phyloP scores from a whole-genome alignment of 1,140 invertebrate genomes.

The Eumeta japonica region DNA sequence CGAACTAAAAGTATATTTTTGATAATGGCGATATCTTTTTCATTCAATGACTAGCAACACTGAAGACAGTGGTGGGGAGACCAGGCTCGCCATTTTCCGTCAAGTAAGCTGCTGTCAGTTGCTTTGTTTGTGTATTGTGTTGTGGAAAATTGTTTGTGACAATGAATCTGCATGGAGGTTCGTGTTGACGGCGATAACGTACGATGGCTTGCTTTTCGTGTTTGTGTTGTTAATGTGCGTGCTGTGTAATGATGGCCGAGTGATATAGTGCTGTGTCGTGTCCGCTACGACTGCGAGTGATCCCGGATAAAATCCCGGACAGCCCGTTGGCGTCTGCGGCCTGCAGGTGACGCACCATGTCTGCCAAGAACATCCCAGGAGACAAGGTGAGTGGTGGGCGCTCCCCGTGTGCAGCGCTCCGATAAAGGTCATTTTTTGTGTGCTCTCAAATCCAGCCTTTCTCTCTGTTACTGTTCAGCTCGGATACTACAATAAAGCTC shows the following conservation, averaged over 20 bases:
- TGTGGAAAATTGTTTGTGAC: constrained; percentile 53
- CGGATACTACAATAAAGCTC: too few species aligned
- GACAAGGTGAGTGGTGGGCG: constrained; percentile 42
- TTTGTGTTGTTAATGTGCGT: constrained; percentile 50
- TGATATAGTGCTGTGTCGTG: constrained; percentile 49
- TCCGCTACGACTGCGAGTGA: constrained; percentile 46
- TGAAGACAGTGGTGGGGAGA: too few species aligned
- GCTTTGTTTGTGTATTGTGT: constrained; percentile 53
- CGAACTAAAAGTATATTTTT: too few species aligned
- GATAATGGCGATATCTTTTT: too few species aligned
- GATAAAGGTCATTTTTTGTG: constrained; percentile 43
- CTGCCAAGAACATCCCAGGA: constrained; percentile 51
- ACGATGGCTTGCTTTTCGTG: constrained; percentile 51
- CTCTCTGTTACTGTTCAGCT: too few species aligned
- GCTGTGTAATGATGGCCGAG: constrained; percentile 51
- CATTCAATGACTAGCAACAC: too few species aligned
- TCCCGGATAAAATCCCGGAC: constrained; percentile 49
- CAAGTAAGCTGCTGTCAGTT: constrained; percentile 52
- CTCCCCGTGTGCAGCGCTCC: constrained; percentile 14
- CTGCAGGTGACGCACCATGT: constrained; percentile 48
- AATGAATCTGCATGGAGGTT: constrained; percentile 55
- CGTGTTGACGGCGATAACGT: constrained; percentile 46
- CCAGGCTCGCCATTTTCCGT: constrained; percentile 56
- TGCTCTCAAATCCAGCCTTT: too few species aligned
- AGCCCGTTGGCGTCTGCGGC: constrained; percentile 40